Conservation (phyloP, 2,113 vertebrate genomes). For the Heterotis niloticus region DNA sequence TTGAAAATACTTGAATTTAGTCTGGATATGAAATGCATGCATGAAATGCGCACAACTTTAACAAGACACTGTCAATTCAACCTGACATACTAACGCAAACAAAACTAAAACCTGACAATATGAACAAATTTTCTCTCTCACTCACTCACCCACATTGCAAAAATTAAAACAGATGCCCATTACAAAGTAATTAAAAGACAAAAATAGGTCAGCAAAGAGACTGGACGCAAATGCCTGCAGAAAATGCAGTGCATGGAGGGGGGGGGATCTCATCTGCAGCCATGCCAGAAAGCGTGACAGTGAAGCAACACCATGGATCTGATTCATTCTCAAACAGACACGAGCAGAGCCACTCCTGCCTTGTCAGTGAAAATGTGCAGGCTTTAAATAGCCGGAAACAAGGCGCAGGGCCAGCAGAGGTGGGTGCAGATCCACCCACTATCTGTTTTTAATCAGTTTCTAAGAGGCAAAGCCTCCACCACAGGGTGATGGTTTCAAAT, state of each 20-base stretch:
- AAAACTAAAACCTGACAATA: not conserved
- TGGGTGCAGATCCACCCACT: slow-evolving; percentile 54
- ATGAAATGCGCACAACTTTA: no score
- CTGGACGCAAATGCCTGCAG: slow-evolving; percentile 1
- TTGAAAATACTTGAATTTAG: no score
- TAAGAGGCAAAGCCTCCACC: slow-evolving; percentile 9
- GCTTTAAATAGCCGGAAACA: slow-evolving; percentile 61
- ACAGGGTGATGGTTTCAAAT: not conserved
- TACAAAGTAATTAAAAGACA: not conserved
- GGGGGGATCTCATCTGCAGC: slow-evolving; percentile 1
- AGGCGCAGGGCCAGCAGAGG: slow-evolving; percentile 44
- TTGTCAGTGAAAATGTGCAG: slow-evolving; percentile 53
- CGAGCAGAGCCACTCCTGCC: slow-evolving; percentile 55
- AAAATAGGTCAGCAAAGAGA: not conserved
- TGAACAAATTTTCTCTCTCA: no score
- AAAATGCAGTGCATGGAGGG: not conserved
- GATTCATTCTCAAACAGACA: slow-evolving; percentile 58
- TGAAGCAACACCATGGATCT: slow-evolving; percentile 34
- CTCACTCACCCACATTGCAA: not conserved
- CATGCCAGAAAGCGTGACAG: slow-evolving; percentile 2
- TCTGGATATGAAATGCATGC: no score
- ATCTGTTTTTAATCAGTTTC: slow-evolving; percentile 29
- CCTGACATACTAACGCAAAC: not conserved
- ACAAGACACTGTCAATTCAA: no score
- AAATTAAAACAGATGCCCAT: not conserved